These are phyloP conservation scores for Pipra filicauda DNA, from an alignment of 2,113 vertebrate genomes.

Conservation along the genomic window DNA sequence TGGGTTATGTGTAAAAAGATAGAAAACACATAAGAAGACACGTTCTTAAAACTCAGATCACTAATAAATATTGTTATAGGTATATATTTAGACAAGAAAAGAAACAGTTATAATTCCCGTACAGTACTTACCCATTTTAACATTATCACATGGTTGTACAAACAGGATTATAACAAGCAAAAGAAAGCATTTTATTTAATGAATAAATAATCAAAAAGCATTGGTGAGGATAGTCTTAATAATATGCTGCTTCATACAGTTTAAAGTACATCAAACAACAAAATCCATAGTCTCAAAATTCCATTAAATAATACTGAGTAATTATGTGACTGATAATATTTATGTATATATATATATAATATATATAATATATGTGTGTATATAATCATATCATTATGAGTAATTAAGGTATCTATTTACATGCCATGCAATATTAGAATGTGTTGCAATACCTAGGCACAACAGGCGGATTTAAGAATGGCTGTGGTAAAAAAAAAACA, in stretches of 20 bases:
- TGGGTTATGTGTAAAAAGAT: not conserved
- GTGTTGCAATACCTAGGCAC: slow-evolving; percentile 40
- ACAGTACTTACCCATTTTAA: slow-evolving; percentile 67
- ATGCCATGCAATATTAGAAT: slow-evolving; percentile 45
- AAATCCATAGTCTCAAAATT: slow-evolving; percentile 55
- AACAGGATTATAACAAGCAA: slow-evolving; percentile 61
- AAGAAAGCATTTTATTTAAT: slow-evolving; percentile 62
- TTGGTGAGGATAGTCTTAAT: slow-evolving; percentile 44
- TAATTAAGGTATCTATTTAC: slow-evolving; percentile 63
- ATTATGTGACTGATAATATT: slow-evolving; percentile 47
- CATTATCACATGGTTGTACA: slow-evolving; percentile 63
- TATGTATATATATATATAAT: slow-evolving; percentile 56
- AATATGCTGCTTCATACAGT: slow-evolving; percentile 60
- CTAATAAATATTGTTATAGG: slow-evolving; percentile 52
- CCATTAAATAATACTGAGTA: slow-evolving; percentile 51
- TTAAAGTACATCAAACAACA: slow-evolving; percentile 68
- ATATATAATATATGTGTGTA: slow-evolving; percentile 44
- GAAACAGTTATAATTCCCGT: slow-evolving; percentile 54
- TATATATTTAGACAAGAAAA: slow-evolving; percentile 62
- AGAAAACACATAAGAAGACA: slow-evolving; percentile 28
- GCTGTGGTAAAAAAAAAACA: not conserved
- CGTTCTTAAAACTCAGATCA: slow-evolving; percentile 52
- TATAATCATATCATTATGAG: slow-evolving; percentile 59
- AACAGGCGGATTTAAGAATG: slow-evolving; percentile 42
- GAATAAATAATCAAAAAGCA: slow-evolving; percentile 63